phyloP scores from a whole-genome alignment of 1,140 invertebrate genomes.

The Hesperophylax magnus region DNA sequence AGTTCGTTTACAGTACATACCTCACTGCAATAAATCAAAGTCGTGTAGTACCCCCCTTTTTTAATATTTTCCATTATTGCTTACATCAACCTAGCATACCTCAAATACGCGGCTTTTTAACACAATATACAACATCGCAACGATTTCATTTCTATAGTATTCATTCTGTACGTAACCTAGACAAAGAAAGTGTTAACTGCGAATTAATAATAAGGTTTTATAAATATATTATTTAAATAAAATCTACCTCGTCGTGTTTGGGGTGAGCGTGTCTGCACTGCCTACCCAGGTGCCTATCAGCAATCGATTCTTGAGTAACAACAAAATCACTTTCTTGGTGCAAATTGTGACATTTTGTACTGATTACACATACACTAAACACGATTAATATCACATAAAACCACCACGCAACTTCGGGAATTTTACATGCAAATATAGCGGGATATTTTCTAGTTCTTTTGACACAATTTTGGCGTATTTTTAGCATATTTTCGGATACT shows the following conservation, averaged over 20 bases:
- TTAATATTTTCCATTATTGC: background rate
- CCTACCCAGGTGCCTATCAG: background rate
- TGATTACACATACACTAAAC: background rate
- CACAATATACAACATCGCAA: background rate
- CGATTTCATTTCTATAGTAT: no score
- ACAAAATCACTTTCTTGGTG: background rate
- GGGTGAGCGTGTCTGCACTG: constrained; percentile 6
- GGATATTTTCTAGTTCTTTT: background rate
- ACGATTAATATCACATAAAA: constrained; percentile 15
- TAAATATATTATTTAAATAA: background rate
- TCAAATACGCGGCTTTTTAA: background rate
- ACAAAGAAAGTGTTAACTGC: background rate
- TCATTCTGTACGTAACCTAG: background rate
- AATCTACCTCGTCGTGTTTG: background rate
- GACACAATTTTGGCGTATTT: background rate
- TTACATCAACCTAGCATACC: background rate
- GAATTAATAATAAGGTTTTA: background rate
- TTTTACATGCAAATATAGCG: background rate
- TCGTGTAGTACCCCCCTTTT: no score
- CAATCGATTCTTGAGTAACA: background rate
- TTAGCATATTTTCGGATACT: background rate
- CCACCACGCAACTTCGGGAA: background rate
- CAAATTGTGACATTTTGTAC: background rate
- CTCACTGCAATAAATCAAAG: no score
- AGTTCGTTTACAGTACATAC: no score